Evolutionary conservation across 2,888 invertebrate genomes (phyloP), one percentile per base, ranked within the genome.

Genomic region (Diarsia brunnea): DNA sequence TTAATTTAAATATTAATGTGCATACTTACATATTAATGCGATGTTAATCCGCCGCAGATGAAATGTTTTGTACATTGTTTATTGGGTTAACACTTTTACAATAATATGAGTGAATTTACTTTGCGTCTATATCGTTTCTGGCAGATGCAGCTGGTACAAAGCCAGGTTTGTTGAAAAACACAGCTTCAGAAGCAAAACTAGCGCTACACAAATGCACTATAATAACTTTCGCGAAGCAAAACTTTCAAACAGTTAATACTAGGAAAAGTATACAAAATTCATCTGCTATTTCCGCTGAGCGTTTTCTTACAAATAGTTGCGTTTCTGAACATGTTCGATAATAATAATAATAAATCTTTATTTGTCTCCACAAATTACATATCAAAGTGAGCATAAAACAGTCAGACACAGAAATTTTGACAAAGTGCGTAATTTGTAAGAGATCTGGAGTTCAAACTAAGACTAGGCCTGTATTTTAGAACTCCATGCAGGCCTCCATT

Each of bases 1-100:
- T 76, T 85, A 51, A 77, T 82, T 85, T 77, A 38, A 69, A 82
- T 85, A 78, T 79, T 60, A 79, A 78, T 61, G 65, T 31, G 60
- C 47, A 47, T 49, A 77, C 78, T 77, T 79, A 78, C 67, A 65
- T 64, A 71, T 80, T 65, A 79, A 78, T 71, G 67, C 27, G 51
- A 63, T 67, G 79, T 58, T 71, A 65, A 79, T 55, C 51, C 14
- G 43, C 24, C 47, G 38, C 43, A 24, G 38, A 69, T 82, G 64
- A 82, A 77, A 53, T 61, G 65, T 75, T 64, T 67, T 82, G 45
- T 65, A 45, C 69, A 43, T 51, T 47, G 58, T 69, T 51, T 68
- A 51, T 76, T 78, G 63, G 24, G 27, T 38, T 47, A 27, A 51
- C 21, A 60, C 58, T 69, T 79, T 79, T 69, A 60, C 38, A 83